Percentiles rank a stretch among this genome's conserved stretches.
These are phyloP conservation scores for Dryobotodes eremita DNA, from an alignment of 2,888 invertebrate genomes.

Conservation along the genomic window DNA sequence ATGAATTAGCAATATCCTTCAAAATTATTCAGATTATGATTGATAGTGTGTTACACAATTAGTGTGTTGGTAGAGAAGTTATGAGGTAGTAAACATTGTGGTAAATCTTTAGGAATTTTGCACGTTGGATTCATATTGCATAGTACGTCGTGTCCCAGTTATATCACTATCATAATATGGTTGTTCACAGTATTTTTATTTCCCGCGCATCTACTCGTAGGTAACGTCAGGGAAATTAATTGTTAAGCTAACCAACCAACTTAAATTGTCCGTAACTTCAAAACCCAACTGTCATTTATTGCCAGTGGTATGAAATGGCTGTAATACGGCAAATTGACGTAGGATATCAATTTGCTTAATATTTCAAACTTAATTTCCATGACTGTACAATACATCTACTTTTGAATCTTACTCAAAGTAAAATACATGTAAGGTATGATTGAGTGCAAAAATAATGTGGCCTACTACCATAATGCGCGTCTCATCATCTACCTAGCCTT, in stretches of 20 bases:
- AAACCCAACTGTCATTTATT: neutral
- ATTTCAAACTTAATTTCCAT: neutral
- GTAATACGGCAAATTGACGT: neutral
- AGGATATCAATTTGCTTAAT: neutral
- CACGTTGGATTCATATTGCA: neutral
- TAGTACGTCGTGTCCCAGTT: neutral
- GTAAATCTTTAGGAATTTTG: constrained; percentile 13
- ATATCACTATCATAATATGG: neutral
- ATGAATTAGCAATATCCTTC: too few relatives aligned
- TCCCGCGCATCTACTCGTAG: neutral
- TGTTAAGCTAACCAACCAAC: too few relatives aligned
- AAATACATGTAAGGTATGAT: neutral
- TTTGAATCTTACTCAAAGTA: neutral
- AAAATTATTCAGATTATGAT: too few relatives aligned
- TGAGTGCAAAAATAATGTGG: neutral
- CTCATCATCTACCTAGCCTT: too few relatives aligned
- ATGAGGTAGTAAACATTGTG: neutral
- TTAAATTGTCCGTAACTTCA: neutral
- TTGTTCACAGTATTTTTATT: neutral
- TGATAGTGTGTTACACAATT: too few relatives aligned
- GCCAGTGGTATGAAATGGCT: neutral
- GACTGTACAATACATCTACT: neutral
- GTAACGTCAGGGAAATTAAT: neutral
- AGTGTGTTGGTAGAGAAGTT: neutral
- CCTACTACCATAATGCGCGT: too few relatives aligned